These are phyloP conservation scores for Ibidorhyncha struthersii DNA, from an alignment of 2,113 vertebrate species.

Conservation along the genomic window DNA sequence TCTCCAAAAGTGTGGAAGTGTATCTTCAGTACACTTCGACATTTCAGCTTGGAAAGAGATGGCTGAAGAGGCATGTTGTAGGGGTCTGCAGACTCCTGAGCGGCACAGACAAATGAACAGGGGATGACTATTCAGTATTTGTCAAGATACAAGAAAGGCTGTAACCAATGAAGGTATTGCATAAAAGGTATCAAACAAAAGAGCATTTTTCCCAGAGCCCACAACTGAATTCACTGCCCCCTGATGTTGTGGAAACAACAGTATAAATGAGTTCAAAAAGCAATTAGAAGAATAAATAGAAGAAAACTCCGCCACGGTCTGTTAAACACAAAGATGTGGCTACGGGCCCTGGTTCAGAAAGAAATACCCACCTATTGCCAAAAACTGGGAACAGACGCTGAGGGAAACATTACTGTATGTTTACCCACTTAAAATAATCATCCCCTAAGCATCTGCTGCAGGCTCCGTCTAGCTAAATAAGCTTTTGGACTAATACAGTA, in stretches of 20 bases:
- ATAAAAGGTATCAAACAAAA: conserved; percentile 37
- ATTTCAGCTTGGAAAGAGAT: not conserved
- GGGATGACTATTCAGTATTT: conserved; percentile 5
- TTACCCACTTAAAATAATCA: conserved; percentile 28
- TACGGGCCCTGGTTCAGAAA: conserved; percentile 14
- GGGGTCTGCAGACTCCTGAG: not conserved
- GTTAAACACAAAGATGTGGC: conserved; percentile 33
- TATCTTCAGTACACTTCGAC: not conserved
- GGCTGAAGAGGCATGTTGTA: not conserved
- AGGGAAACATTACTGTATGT: not conserved
- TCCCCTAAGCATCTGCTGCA: not conserved
- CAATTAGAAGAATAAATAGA: conserved; percentile 51
- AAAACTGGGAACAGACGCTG: not conserved
- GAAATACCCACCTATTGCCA: conserved; percentile 39
- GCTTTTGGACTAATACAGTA: not conserved
- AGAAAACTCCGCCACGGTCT: not conserved
- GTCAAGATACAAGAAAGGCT: conserved; percentile 21
- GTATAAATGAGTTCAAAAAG: conserved; percentile 41
- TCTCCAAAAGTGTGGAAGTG: not conserved
- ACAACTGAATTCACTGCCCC: not conserved
- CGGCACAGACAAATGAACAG: not conserved
- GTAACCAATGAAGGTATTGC: conserved; percentile 26
- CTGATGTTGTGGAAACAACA: conserved; percentile 32
- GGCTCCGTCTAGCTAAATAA: not conserved
- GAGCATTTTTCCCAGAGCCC: not conserved